A percentile compares a stretch with the other conserved stretches of the same genome.
Conservation (phyloP, 2,797 vertebrate genomes). For the Odontamblyopus rebecca region DNA sequence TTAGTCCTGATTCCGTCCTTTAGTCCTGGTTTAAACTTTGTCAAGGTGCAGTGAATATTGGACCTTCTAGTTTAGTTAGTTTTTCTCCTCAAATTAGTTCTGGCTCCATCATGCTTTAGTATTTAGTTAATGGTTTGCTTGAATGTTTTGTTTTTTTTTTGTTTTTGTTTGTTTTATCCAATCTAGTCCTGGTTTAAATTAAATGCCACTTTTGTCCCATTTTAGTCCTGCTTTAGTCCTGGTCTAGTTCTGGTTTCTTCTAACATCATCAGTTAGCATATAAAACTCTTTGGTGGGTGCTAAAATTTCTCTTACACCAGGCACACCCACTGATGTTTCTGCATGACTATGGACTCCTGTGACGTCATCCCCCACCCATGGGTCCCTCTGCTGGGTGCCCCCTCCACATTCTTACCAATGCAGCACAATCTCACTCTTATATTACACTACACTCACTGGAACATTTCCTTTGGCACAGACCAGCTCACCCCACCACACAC, state of each 20-base stretch:
- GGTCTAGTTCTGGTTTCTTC: neutral
- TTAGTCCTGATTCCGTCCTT: neutral
- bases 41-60: neutral
- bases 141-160: no score
- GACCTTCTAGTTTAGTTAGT: neutral
- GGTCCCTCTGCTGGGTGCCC: conserved; percentile 16
- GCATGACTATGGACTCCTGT: conserved; percentile 32
- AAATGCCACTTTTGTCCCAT: neutral
- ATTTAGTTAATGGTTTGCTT: neutral
- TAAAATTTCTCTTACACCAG: neutral
- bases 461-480: neutral
- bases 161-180: no score
- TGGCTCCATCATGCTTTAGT: neutral
- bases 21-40: no score
- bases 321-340: neutral
- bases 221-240: neutral
- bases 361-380: conserved; percentile 26
- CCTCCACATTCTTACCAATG: conserved; percentile 30
- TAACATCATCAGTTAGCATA: no score
- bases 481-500: neutral
- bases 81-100: neutral
- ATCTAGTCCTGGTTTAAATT: neutral
- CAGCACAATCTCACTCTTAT: conserved; percentile 9
- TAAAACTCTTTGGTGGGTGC: neutral
- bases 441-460: neutral